A percentile compares a stretch with the other conserved stretches of the same genome.
These are phyloP conservation scores for Lutraria rhynchaena DNA, from an alignment of 1,140 invertebrate genomes.

Conservation along the genomic window DNA sequence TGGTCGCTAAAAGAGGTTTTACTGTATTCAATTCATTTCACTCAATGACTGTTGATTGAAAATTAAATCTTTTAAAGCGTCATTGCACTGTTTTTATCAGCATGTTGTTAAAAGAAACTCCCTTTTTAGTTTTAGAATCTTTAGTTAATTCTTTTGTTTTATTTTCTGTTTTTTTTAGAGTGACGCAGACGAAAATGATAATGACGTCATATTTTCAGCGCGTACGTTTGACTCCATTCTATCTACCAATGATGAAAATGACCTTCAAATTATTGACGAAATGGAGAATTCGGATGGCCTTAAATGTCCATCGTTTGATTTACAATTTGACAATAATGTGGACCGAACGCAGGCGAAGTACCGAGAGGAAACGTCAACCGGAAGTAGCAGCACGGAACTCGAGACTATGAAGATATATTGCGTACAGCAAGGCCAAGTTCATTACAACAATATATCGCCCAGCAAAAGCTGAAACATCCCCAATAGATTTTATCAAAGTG, in stretches of 20 bases:
- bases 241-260: background rate
- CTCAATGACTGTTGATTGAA: no score
- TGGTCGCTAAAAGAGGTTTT: no score
- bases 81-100: no score
- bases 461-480: no score
- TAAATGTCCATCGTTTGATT: background rate
- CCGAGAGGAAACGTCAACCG: background rate
- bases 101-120: no score
- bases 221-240: background rate
- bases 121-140: no score
- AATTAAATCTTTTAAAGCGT: no score
- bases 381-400: background rate
- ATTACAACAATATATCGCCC: no score
- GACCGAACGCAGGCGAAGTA: background rate
- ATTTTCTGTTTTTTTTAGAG: slow-evolving; percentile 46
- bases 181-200: slow-evolving; percentile 55
- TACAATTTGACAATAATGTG: background rate
- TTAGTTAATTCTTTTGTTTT: background rate
- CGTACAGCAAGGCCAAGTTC: background rate
- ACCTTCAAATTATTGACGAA: slow-evolving; percentile 30
- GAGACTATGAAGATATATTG: background rate
- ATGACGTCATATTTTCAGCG: slow-evolving; percentile 52
- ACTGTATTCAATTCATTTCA: no score
- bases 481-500: no score
- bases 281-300: background rate